Percentiles rank a stretch among this genome's conserved stretches.
Evolutionary conservation across 2,888 invertebrate genomes (phyloP).

Genomic region (Philaethria dido): DNA sequence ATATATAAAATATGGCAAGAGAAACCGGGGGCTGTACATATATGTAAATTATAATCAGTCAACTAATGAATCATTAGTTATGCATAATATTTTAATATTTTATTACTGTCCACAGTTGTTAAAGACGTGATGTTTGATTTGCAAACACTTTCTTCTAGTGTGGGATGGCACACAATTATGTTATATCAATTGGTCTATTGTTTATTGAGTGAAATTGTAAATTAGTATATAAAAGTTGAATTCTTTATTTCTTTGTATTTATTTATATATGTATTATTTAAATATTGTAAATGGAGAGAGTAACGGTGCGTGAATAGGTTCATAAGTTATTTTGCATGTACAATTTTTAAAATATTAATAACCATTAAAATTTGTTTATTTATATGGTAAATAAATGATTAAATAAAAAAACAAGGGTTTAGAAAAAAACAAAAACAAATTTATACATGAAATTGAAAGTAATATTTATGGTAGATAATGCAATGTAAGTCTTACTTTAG

Average conservation of each 20-base stretch:
- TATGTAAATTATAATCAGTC: not conserved
- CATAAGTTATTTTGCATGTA: too few relatives aligned
- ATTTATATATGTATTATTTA: not conserved
- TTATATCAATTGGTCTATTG: slow-evolving; percentile 28
- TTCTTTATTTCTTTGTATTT: slow-evolving; percentile 6
- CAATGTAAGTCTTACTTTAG: too few relatives aligned
- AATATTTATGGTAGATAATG: too few relatives aligned
- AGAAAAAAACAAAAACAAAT: too few relatives aligned
- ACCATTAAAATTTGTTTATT: too few relatives aligned
- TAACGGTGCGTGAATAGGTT: too few relatives aligned
- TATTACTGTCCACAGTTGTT: not conserved
- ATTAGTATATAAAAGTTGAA: slow-evolving; percentile 28
- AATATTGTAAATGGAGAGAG: too few relatives aligned
- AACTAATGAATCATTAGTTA: not conserved
- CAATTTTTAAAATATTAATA: too few relatives aligned
- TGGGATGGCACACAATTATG: slow-evolving; percentile 35
- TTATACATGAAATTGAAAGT: too few relatives aligned
- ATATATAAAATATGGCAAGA: not conserved
- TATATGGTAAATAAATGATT: too few relatives aligned
- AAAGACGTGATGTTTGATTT: slow-evolving; percentile 2
- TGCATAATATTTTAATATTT: not conserved
- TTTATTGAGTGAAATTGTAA: slow-evolving; percentile 31
- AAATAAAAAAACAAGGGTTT: too few relatives aligned
- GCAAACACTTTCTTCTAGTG: slow-evolving; percentile 38
- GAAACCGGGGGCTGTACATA: not conserved